Percentiles rank a stretch among this genome's conserved stretches.
These are phyloP conservation scores for Pelvicachromis taeniatus DNA, from an alignment of 2,113 vertebrate species.

Conservation along the genomic window DNA sequence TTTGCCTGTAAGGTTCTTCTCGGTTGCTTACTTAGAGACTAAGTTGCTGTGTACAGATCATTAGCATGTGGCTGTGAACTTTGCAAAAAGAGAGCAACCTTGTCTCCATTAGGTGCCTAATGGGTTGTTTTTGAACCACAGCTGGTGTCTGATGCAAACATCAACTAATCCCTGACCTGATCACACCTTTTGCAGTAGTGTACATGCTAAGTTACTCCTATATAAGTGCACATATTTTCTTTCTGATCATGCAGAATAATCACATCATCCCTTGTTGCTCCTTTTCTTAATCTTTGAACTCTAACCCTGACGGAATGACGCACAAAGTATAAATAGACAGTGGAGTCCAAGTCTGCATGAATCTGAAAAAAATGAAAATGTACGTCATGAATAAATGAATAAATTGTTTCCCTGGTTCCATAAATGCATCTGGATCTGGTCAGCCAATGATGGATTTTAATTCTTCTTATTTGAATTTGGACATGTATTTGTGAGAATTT, in stretches of 20 bases:
- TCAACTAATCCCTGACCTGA: not conserved
- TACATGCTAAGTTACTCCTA: not conserved
- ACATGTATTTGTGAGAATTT: not conserved
- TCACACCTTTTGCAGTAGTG: not conserved
- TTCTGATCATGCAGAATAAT: not conserved
- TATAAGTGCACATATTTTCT: not conserved
- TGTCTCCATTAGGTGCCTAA: not conserved
- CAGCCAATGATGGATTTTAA: not conserved
- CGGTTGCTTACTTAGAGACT: not conserved
- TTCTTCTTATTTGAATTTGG: not conserved
- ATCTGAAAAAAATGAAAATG: not conserved
- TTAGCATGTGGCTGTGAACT: not conserved
- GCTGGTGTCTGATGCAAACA: conserved; percentile 3
- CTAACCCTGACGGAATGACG: not conserved
- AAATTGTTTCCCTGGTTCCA: not conserved
- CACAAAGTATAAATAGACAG: not conserved
- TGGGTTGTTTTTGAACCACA: conserved; percentile 6
- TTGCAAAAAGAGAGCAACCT: not conserved
- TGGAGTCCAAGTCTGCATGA: not conserved
- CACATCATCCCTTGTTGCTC: not conserved
- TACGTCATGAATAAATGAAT: not conserved
- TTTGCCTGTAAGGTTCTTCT: not conserved
- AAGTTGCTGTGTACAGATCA: not conserved
- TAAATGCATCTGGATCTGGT: not conserved
- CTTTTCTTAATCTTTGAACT: not conserved